phyloP scores from a whole-genome alignment of 2,113 vertebrate species.

The Sebastes schlegelii region DNA sequence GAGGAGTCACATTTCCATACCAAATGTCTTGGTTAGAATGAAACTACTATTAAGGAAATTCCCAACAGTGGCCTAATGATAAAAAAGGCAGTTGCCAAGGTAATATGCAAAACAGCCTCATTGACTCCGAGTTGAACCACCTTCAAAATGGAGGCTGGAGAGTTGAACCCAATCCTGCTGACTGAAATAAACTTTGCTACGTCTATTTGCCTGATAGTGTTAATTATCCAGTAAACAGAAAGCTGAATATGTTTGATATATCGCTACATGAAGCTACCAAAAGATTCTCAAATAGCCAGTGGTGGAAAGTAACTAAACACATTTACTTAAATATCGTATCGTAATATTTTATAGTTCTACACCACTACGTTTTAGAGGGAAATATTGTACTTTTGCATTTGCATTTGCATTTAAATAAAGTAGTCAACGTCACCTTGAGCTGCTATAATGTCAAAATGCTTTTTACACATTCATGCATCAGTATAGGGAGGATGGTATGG shows the following conservation, averaged over 20 bases:
- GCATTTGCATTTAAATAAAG: neutral
- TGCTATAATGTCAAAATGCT: neutral
- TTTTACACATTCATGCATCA: neutral
- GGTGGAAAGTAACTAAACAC: neutral
- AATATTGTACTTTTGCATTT: neutral
- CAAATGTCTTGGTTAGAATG: conserved; percentile 75
- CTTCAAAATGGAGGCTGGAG: conserved; percentile 57
- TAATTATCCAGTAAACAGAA: neutral
- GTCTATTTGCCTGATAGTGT: neutral
- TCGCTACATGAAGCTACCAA: neutral
- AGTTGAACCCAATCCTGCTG: conserved; percentile 37
- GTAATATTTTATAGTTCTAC: neutral
- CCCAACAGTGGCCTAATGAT: conserved; percentile 74
- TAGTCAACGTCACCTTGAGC: neutral
- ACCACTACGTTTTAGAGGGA: neutral
- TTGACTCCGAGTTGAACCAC: conserved; percentile 68
- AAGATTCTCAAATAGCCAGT: neutral
- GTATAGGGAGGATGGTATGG: neutral
- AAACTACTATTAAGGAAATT: conserved; percentile 78
- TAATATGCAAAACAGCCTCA: conserved; percentile 78
- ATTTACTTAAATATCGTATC: neutral
- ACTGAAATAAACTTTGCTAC: neutral
- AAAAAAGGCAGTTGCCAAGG: conserved; percentile 81
- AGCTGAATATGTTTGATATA: neutral
- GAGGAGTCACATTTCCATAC: conserved; percentile 82